Base-by-base conservation (phyloP, 2,113 vertebrate species). In the Urocynchramus pylzowi region DNA sequence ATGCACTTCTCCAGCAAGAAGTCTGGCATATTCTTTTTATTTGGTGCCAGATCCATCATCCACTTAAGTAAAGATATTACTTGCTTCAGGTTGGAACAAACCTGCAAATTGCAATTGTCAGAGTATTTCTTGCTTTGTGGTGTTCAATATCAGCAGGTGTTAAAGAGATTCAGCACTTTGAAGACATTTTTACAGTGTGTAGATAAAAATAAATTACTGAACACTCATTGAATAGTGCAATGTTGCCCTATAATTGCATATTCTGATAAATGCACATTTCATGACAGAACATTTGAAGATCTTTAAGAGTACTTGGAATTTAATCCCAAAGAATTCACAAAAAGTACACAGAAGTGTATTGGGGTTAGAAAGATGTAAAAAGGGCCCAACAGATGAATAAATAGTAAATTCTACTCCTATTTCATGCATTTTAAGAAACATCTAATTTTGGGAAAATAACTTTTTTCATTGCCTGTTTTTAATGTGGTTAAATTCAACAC, bases 181-280 rank as follows among this genome's bases (percentile, higher is more conserved):
- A 69, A n/a, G 59, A 33, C 21, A 42, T 81, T 91, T 87, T 86
- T 88, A 80, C 15, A 80, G 23, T 47, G 86, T 3, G 3, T 9
- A 84, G 42, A 70, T 73, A 65, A 47, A 54, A 68, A 37, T 1
- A 80, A 44, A 76, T 56, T 57, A 64, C 37, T 9, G 4, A 86
- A 24, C 0, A 1, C 22, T 77, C 31, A 69, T 0, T 53, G 23
- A 54, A 49, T 7, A 76, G 7, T 18, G 24, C 39, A 54, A 6
- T 0, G 1, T 19, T 83, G 76, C 27, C 63, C 30, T 68, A 7
- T 60, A 89, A 73, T 60, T 71, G 44, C 11, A 17, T 24, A 18
- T 69, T 65, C 54, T 23, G 20, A 31, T 41, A 80, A 93, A 91
- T 16, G 50, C 10, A 57, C 3, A 42, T 31, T 91, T 59, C 64